phyloP scores from a whole-genome alignment of 2,888 invertebrate genomes.

The Latrodectus elegans region DNA sequence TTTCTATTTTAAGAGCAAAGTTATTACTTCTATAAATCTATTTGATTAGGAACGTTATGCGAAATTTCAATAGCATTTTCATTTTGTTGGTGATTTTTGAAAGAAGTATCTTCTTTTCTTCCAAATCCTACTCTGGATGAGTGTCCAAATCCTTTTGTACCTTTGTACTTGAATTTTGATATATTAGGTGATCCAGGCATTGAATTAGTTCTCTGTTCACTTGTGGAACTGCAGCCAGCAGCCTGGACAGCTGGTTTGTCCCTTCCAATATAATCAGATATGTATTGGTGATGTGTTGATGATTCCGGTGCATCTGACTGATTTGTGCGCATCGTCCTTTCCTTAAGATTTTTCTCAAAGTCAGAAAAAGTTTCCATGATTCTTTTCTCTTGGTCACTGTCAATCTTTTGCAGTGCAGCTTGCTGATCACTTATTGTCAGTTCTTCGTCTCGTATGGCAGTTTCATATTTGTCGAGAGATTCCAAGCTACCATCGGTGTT shows the following conservation, averaged over 20 bases:
- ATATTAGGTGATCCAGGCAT: conserved; percentile 51
- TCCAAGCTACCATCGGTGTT: conserved; percentile 53
- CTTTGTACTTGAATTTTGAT: conserved; percentile 61
- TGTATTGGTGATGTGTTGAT: conserved; percentile 21
- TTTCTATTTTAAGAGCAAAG: not conserved
- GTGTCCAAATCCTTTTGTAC: conserved; percentile 63
- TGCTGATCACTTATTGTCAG: conserved; percentile 44
- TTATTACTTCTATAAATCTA: not conserved
- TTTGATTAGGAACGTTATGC: not conserved
- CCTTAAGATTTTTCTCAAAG: conserved; percentile 35
- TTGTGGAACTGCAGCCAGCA: not conserved
- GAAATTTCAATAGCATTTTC: conserved; percentile 1
- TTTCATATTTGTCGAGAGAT: conserved; percentile 62
- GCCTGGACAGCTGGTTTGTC: not conserved
- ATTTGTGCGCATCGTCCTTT: not conserved
- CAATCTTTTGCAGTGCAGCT: not conserved
- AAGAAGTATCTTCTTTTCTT: conserved; percentile 31
- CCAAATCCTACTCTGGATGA: conserved; percentile 27
- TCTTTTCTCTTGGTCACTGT: not conserved
- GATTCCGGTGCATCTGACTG: not conserved
- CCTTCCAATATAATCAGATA: conserved; percentile 26
- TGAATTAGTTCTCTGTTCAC: conserved; percentile 8
- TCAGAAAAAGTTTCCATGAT: conserved; percentile 29
- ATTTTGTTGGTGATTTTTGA: not conserved
- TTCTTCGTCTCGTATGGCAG: conserved; percentile 61